phyloP scores from a whole-genome alignment of 2,113 vertebrate genomes.

The Calidris pygmaea region DNA sequence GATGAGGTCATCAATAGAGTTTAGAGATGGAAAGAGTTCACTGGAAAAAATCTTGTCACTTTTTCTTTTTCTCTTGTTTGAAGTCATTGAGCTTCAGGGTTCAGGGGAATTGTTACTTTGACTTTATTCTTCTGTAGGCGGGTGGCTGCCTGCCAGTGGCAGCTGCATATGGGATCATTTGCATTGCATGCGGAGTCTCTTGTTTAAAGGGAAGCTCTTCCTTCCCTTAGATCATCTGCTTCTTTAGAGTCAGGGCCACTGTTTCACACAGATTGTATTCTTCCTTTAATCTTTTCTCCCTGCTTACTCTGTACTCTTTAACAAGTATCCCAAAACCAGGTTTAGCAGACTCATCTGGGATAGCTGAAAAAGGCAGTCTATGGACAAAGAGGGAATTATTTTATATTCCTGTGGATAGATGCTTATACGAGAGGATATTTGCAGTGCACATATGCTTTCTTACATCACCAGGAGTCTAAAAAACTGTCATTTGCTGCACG shows the following conservation, averaged over 20 bases:
- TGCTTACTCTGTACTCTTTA: conserved; percentile 67
- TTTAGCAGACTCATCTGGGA: conserved; percentile 68
- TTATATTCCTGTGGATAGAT: conserved; percentile 54
- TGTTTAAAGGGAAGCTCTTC: conserved; percentile 78
- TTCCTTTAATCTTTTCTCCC: conserved; percentile 77
- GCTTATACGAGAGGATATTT: conserved; percentile 46
- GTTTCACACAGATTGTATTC: conserved; percentile 75
- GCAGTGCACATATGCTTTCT: conserved; percentile 25
- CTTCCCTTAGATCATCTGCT: conserved; percentile 80
- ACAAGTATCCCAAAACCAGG: conserved; percentile 74
- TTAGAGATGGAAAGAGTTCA: conserved; percentile 67
- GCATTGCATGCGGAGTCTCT: conserved; percentile 76
- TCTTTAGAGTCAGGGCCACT: conserved; percentile 76
- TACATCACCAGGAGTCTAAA: not conserved
- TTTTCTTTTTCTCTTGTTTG: conserved; percentile 75
- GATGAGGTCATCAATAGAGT: conserved; percentile 74
- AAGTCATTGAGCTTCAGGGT: conserved; percentile 80
- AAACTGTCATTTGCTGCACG: not conserved
- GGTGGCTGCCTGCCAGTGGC: conserved; percentile 82
- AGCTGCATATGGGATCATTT: conserved; percentile 82
- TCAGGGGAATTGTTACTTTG: conserved; percentile 77
- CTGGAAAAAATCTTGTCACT: conserved; percentile 70
- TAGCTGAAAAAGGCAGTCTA: conserved; percentile 69
- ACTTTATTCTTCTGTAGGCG: conserved; percentile 78
- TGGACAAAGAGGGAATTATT: conserved; percentile 77